Conservation (phyloP, 92 coral and sea anemone genomes). For the Palythoa grandis region DNA sequence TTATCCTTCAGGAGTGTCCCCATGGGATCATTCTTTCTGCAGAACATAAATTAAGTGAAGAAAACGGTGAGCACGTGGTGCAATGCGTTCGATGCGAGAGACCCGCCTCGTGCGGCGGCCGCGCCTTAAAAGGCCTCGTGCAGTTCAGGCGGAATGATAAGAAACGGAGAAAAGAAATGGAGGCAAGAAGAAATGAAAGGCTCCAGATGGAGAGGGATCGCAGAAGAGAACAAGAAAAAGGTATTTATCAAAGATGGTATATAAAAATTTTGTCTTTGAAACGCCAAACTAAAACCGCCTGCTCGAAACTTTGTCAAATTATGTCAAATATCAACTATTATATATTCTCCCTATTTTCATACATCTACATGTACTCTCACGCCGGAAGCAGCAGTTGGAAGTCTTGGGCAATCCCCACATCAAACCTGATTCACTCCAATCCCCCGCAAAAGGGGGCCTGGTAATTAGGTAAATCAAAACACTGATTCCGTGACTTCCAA, state of each 20-base stretch:
- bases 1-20: constrained; percentile 15
- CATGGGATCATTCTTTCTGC: constrained; percentile 32
- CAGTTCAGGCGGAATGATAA: constrained; percentile 56
- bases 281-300: too few relatives aligned
- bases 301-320: too few relatives aligned
- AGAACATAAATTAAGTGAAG: background rate
- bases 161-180: constrained; percentile 33
- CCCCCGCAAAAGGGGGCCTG: too few relatives aligned
- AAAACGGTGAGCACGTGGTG: constrained; percentile 56
- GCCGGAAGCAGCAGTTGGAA: too few relatives aligned
- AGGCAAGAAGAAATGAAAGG: constrained; percentile 40
- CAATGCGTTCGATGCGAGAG: constrained; percentile 67
- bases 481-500: too few relatives aligned
- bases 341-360: too few relatives aligned
- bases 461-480: too few relatives aligned
- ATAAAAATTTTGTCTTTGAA: too few relatives aligned
- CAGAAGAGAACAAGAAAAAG: constrained; percentile 33
- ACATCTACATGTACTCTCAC: too few relatives aligned
- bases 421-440: too few relatives aligned
- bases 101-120: constrained; percentile 68
- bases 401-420: too few relatives aligned
- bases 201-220: constrained; percentile 39
- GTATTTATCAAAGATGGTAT: background rate
- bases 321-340: too few relatives aligned
- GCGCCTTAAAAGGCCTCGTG: constrained; percentile 58